These are phyloP conservation scores for Axinella damicornis DNA, from an alignment of 37 sponge, comb jelly and placozoan species.

Conservation along the genomic window DNA sequence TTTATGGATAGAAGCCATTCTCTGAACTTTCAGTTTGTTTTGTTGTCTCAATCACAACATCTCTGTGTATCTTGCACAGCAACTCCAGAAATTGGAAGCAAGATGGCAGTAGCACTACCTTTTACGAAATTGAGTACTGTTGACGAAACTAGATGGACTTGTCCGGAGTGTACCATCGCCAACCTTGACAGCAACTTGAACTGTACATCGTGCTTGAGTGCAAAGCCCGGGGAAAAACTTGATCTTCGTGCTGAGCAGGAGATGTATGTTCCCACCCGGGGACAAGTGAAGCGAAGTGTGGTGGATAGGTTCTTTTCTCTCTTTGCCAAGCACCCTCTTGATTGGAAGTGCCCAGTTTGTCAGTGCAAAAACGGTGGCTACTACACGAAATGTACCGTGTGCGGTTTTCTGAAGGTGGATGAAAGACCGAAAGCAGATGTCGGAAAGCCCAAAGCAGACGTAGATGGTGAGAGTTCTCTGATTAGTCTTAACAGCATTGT, in stretches of 20 bases:
- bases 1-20: no score
- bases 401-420: slow-evolving; percentile 10
- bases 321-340: no score
- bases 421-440: not conserved
- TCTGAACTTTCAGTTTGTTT: no score
- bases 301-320: no score
- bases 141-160: slow-evolving; percentile 19
- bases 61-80: no score
- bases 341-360: slow-evolving; percentile 37
- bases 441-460: not conserved
- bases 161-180: slow-evolving; percentile 42
- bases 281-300: not conserved
- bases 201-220: slow-evolving; percentile 35
- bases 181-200: slow-evolving; percentile 19
- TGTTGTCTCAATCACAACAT: no score
- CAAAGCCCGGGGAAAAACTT: slow-evolving; percentile 6
- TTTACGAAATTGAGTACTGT: no score
- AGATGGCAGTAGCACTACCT: no score
- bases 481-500: no score
- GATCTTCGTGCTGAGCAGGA: not conserved
- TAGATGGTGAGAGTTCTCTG: not conserved
- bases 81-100: no score
- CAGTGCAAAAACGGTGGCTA: not conserved
- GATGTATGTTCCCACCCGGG: not conserved
- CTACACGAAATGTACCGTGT: slow-evolving; percentile 2